Percentiles rank a stretch among this genome's conserved stretches.
These are phyloP conservation scores for Cavia aperea DNA, from an alignment of 2,113 vertebrate species.

Conservation along the genomic window DNA sequence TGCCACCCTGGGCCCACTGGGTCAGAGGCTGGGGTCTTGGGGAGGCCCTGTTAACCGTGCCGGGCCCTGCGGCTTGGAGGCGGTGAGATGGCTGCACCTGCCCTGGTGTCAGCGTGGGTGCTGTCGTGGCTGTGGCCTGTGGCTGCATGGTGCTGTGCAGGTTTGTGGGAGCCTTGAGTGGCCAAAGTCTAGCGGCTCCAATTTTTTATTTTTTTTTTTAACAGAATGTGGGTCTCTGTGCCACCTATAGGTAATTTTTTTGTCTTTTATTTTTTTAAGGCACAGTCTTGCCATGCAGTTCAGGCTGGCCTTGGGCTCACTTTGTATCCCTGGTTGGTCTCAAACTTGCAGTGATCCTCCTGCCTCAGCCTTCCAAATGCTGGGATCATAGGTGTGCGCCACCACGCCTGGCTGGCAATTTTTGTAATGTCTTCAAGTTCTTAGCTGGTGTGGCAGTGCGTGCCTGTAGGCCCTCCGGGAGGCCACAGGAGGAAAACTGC, in stretches of 20 bases:
- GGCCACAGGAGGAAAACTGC: background rate
- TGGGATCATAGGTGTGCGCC: too few relatives aligned
- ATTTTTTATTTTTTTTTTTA: background rate
- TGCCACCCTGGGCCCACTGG: background rate
- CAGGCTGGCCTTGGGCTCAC: too few relatives aligned
- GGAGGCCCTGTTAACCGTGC: background rate
- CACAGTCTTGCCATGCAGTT: too few relatives aligned
- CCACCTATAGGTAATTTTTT: background rate
- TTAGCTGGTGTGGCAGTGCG: background rate
- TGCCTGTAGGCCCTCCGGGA: background rate
- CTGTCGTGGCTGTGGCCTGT: too few relatives aligned
- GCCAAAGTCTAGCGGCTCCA: background rate
- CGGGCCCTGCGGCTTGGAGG: background rate
- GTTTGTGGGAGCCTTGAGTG: background rate
- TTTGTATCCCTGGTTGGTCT: too few relatives aligned
- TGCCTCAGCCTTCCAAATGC: too few relatives aligned
- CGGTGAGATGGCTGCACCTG: too few relatives aligned
- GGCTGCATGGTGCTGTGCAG: background rate
- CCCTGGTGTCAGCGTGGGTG: fast-evolving
- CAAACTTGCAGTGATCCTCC: too few relatives aligned
- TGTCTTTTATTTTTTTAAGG: too few relatives aligned
- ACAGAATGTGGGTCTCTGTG: background rate
- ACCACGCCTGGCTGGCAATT: too few relatives aligned
- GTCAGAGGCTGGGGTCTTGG: background rate
- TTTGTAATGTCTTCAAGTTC: background rate